phyloP scores from a whole-genome alignment of 2,113 vertebrate genomes.

The Galeopterus variegatus region DNA sequence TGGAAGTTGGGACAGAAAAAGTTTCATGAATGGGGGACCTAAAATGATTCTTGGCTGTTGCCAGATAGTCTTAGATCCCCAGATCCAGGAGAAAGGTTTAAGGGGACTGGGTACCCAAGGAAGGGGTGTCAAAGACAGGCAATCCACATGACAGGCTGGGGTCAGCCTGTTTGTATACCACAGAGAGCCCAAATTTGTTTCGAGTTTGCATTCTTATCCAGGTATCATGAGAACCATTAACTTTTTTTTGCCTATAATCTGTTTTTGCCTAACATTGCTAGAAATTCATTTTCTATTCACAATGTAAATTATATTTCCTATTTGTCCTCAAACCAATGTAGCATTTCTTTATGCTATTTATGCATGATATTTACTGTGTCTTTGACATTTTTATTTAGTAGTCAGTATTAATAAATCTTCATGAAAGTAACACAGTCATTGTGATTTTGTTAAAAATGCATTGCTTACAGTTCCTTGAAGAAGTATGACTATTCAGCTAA shows the following conservation, averaged over 20 bases:
- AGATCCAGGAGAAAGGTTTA: background rate
- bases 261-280: constrained; percentile 68
- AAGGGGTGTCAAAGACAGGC: background rate
- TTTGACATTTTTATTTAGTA: constrained; percentile 83
- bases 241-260: constrained; percentile 56
- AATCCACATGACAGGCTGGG: background rate
- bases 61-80: background rate
- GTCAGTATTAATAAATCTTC: constrained; percentile 81
- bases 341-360: constrained; percentile 76
- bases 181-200: background rate
- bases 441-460: constrained; percentile 80
- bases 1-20: background rate
- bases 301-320: constrained; percentile 76
- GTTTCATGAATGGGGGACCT: background rate
- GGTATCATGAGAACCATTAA: constrained; percentile 60
- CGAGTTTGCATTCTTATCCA: constrained; percentile 47
- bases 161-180: background rate
- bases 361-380: constrained; percentile 78
- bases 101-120: background rate
- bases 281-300: constrained; percentile 71
- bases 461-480: constrained; percentile 75
- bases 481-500: constrained; percentile 39
- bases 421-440: constrained; percentile 75
- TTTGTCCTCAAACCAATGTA: constrained; percentile 77
- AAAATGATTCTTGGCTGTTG: background rate